Evolutionary conservation across 2,113 vertebrate species (phyloP), one percentile per base, ranked within the genome.

Genomic region (Periophthalmodon schlosseri): DNA sequence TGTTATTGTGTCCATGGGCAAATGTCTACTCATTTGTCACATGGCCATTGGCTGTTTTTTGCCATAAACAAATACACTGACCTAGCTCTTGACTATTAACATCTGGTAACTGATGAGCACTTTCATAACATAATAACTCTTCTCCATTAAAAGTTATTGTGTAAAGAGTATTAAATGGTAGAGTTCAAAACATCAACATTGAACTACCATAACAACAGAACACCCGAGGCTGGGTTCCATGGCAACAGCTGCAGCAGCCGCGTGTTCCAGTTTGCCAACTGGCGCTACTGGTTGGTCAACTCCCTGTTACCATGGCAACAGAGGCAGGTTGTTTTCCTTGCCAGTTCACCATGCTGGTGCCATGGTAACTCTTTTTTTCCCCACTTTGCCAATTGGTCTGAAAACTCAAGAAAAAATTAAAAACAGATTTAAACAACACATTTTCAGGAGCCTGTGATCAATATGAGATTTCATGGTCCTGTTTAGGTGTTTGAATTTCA

Each of bases 221-320:
- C 60, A 63, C 28, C 16, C 16, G 7, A 39, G 63, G 10, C 63
- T 44, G 63, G 18, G 33, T 44, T 65, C 63, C 63, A 65, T 10
- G 63, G 63, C n/a, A 65, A 65, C 63, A 65, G 33, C 6, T 2
- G 39, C 33, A 44, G 63, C 63, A n/a, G 34, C 28, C 28, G 28
- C 18, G 3, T 65, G 63, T 65, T 65, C 63, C 34, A 65, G 63
- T 65, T 65, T 65, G 33, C 63, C 63, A 65, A 65, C 63, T 65
- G 63, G 63, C 39, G 63, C 63, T 65, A 44, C 63, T 44, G 63
- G 63, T 65, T 20, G 63, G 63, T 65, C 63, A 39, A 65, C 63
- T 65, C 34, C 34, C 63, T 65, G 34, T 44, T 65, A 65, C 63
- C 34, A 44, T 65, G 63, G 63, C 34, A 65, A 65, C 63, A 65